Evolutionary conservation across 2,888 invertebrate species (phyloP), one percentile per base, ranked within the genome.

Genomic region (Belgica antarctica): DNA sequence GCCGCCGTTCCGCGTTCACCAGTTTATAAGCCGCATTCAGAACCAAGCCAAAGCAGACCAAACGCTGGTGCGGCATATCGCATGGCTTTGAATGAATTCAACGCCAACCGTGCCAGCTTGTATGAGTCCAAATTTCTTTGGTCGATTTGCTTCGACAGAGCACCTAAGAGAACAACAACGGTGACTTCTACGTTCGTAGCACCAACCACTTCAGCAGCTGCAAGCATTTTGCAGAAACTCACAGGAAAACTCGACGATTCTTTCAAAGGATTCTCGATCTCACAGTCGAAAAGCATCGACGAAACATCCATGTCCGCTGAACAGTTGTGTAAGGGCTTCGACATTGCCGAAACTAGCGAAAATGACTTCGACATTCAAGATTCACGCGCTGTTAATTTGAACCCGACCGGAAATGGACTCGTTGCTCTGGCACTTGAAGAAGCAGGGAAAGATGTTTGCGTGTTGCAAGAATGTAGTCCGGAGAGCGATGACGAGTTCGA

Each of bases 111-210:
- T 1, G 70, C 59, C 19, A 70, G 70, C 27, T 10, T 70, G 4
- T 70, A 27, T 27, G 70, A 70, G 27, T 61, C 70, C 17, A 70
- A 70, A 36, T 70, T 28, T 25, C 7, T 61, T n/a, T 61, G 61
- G 36, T 22, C 36, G 10, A 41, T 41, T 22, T 41, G 27, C 15
- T 70, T 70, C 4, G 61, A 70, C 7, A 19, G 47, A 27, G 57
- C 31, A 10, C 7, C 10, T 1, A 57, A 57, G 15, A 15, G 8
- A 24, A 12, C 19, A 8, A 15, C 25, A n/a, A 12, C 15, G 17
- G 17, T 41, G 17, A 1, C 57, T 1, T 12, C 8, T 8, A 15
- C 12, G 7, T 19, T n/a, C n/a, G n/a, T 3, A 4, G 15, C 52
- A 8, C 34, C 68, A 17, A 1, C 8, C 4, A 17, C 25, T 15